Evolutionary conservation across 2,113 vertebrate genomes (phyloP), one percentile per base, ranked within the genome.

Genomic region (Grammomys surdaster): DNA sequence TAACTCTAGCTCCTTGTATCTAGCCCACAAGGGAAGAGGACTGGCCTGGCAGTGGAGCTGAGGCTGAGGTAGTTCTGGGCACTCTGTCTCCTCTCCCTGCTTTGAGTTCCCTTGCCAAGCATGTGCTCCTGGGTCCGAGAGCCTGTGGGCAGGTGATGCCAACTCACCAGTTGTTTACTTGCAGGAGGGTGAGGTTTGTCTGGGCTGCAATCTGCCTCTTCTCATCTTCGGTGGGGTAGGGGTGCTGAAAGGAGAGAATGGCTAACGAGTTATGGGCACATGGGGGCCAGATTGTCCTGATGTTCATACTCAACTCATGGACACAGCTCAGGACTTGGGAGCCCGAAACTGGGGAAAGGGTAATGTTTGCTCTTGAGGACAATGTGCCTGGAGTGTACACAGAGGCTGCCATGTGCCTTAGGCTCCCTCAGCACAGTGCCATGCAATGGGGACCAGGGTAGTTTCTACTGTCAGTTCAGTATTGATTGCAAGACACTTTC

Each of bases 101-200:
- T 48, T 7, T 1, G 3, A 11, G 0, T 19, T 67, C 48, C 60
- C 13, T 13, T n/a, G 75, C 75, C 40, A 46, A 67, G 88, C 75
- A 31, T 1, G 90, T 76, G 72, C 67, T 76, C 75, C 67, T 31
- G 31, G 63, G 12, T 78, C 93, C 58, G 77, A 69, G 6, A 26
- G 60, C 54, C 72, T 19, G 12, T 26, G n/a, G 63, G 78, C 28
- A 51, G 48, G 65, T 13, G 65, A 77, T 51, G 26, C 72, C 40
- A 63, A 95, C 99, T 99, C 98, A 99, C 99, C 99, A 99, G 99
- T 99, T 99, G 99, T 99, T 99, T 97, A 99, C 99, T 98, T 99
- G 99, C 98, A 99, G 97, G 94, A 99, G 99, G 85, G 99, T 99
- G 90, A 99, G 99, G 98, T 99, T 99, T 70, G 99, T 99, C 98